Evolutionary conservation across 2,797 vertebrate genomes (phyloP).

Genomic region (Oreortyx pictus): DNA sequence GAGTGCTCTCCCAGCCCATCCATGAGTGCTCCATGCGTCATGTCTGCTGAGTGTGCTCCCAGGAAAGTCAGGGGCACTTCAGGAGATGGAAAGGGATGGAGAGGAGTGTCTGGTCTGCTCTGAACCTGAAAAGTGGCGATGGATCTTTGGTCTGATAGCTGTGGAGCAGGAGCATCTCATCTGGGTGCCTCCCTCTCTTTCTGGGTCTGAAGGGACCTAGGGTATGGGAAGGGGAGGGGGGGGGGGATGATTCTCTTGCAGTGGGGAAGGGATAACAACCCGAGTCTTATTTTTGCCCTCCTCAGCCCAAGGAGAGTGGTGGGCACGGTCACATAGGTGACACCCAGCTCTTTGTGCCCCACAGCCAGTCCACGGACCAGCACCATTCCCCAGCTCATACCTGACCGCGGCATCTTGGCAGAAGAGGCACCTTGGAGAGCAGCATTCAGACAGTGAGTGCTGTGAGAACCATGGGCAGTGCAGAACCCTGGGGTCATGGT

Average conservation of each 20-base stretch:
- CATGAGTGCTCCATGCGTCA: not conserved
- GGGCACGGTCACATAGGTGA: not conserved
- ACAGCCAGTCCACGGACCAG: not conserved
- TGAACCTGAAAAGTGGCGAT: not conserved
- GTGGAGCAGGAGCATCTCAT: not conserved
- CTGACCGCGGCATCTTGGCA: not conserved
- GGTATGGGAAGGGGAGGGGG: not conserved
- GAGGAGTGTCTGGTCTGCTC: not conserved
- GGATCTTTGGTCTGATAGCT: not conserved
- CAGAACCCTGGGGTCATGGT: fast-evolving
- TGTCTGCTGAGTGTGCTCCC: no score
- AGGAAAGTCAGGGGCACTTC: not conserved
- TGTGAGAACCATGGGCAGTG: fast-evolving
- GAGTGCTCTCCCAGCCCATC: not conserved
- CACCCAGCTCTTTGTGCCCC: not conserved
- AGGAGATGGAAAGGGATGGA: not conserved
- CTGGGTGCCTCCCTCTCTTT: not conserved
- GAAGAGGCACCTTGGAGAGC: not conserved
- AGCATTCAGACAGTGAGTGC: slow-evolving; percentile 18
- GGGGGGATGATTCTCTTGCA: not conserved
- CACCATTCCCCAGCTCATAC: fast-evolving
- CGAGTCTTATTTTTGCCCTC: not conserved
- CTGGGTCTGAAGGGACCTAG: not conserved
- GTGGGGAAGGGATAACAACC: not conserved
- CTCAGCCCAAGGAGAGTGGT: slow-evolving; percentile 19